Evolutionary conservation across 2,888 invertebrate genomes (phyloP), one percentile per base, ranked within the genome.

Genomic region (Zonitis immaculata): DNA sequence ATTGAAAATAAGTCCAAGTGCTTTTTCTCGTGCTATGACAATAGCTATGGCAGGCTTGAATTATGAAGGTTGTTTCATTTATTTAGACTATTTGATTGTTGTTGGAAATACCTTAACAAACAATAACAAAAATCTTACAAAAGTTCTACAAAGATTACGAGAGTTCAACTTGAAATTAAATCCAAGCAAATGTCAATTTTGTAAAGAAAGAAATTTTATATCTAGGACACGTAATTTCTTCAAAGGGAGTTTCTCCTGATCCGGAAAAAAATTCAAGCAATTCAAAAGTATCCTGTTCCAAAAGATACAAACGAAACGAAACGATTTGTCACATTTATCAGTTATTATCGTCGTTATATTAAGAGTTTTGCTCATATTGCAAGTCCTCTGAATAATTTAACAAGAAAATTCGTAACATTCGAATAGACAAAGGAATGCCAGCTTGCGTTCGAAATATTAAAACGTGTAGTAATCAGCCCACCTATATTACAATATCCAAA

Each of bases 1-100:
- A 14, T 50, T 64, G 39, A 63, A 65, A 56, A 61, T 50, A 12
- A 62, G 57, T 44, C 61, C 64, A 5, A 61, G 56, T 52, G 47
- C 56, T 30, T 65, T 65, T 54, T 65, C 59, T 26, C 47, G 62
- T 28, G 48, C 54, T 16, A 62, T 61, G 62, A 59, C 59, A 28
- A 58, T 64, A 11, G 63, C 63, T 25, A 57, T 61, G 57, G 35
- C 58, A 27, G 62, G 61, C 12, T 49, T 61, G 44, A 62, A 57
- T 52, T 62, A 56, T 22, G 60, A 61, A 20, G 47, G 12, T 18
- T 63, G 60, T 52, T 64, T 61, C 45, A 42, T 59, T 14, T 59
- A 57, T 52, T 39, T 61, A 11, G 60, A 59, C 26, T 52, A 60
- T 50, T 42, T 52, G 20, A 60, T 62, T 30, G 55, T 55, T 14